These are phyloP conservation scores for Oophaga pumilio DNA, from an alignment of 2,113 vertebrate genomes.

Conservation along the genomic window DNA sequence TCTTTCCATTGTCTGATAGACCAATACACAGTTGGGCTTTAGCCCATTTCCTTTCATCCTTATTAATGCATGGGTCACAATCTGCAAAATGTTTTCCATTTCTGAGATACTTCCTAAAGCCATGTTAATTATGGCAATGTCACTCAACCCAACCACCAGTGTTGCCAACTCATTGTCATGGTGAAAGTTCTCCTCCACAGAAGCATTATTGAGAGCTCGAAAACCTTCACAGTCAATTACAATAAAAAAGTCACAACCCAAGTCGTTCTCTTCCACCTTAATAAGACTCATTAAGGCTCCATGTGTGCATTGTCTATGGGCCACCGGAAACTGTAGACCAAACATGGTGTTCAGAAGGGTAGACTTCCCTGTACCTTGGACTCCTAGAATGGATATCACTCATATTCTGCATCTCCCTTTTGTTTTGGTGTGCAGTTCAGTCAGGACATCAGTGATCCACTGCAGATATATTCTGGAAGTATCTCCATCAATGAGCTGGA, in stretches of 20 bases:
- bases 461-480: conserved; percentile 73
- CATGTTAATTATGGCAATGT: conserved; percentile 75
- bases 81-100: conserved; percentile 69
- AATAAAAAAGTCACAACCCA: conserved; percentile 77
- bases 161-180: conserved; percentile 75
- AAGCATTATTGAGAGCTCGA: conserved; percentile 56
- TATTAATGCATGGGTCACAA: conserved; percentile 76
- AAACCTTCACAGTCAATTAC: conserved; percentile 74
- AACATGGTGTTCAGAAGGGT: conserved; percentile 81
- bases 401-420: conserved; percentile 67
- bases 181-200: conserved; percentile 68
- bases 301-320: conserved; percentile 64
- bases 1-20: conserved; percentile 77
- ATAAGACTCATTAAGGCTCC: conserved; percentile 74
- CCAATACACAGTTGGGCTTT: conserved; percentile 74
- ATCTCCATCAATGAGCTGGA: conserved; percentile 79
- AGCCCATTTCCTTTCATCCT: conserved; percentile 70
- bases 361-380: conserved; percentile 80
- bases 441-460: conserved; percentile 77
- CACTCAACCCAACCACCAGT: conserved; percentile 75
- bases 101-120: conserved; percentile 62
- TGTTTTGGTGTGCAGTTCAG: conserved; percentile 64
- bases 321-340: conserved; percentile 73
- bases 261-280: conserved; percentile 67
- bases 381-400: conserved; percentile 75